A percentile compares a stretch with the other conserved stretches of the same genome.
Evolutionary conservation across 2,797 vertebrate genomes (phyloP).

Genomic region (Esox masquinongy): DNA sequence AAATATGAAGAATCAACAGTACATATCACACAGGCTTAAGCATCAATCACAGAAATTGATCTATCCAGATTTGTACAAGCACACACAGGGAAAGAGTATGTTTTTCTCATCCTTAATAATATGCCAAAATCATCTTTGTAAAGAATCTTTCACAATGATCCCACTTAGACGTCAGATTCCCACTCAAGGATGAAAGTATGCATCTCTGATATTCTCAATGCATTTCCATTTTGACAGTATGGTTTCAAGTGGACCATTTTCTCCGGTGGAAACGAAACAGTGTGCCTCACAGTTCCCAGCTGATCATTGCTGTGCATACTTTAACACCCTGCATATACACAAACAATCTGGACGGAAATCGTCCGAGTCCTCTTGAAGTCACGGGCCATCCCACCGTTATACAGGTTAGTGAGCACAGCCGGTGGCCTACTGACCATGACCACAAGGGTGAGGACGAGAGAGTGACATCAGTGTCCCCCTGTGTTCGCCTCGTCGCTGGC

Average conservation of each 20-base stretch:
- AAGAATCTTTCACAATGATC: neutral
- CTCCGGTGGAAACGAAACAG: neutral
- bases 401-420: neutral
- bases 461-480: slow-evolving; percentile 32
- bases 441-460: neutral
- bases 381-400: slow-evolving; percentile 11
- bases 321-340: neutral
- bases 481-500: slow-evolving; percentile 42
- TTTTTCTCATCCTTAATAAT: neutral
- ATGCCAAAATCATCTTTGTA: too few species aligned
- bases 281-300: neutral
- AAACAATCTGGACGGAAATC: neutral
- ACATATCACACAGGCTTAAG: neutral
- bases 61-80: too few species aligned
- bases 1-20: neutral
- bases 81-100: neutral
- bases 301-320: neutral
- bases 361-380: neutral
- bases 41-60: neutral
- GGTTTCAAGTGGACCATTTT: neutral
- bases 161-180: neutral
- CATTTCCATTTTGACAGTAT: neutral
- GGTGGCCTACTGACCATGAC: neutral
- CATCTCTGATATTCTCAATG: neutral
- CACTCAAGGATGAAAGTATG: neutral